These are phyloP conservation scores for Pedionomus torquatus DNA, from an alignment of 2,113 vertebrate genomes.

Conservation along the genomic window DNA sequence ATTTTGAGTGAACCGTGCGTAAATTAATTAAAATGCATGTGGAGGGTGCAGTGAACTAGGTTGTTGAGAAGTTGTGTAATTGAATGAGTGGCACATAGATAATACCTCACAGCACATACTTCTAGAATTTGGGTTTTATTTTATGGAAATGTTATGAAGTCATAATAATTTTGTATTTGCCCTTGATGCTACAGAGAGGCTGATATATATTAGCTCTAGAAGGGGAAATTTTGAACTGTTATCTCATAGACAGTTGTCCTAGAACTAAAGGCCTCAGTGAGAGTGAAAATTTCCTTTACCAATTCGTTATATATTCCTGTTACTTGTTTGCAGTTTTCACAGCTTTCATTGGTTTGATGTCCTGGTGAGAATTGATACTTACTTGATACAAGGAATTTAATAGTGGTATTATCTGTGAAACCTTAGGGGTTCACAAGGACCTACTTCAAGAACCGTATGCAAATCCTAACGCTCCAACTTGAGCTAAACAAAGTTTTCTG, in stretches of 20 bases:
- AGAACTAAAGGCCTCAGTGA: neutral
- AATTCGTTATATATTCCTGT: neutral
- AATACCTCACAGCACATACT: neutral
- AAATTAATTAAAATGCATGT: neutral
- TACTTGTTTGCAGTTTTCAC: neutral
- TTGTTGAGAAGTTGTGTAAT: neutral
- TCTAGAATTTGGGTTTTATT: neutral
- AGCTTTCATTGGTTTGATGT: neutral
- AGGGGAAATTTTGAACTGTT: neutral
- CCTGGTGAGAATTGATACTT: neutral
- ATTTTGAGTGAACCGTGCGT: neutral
- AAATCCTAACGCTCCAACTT: neutral
- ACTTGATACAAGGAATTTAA: neutral
- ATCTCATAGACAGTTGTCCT: neutral
- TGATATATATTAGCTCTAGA: neutral
- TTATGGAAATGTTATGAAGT: neutral
- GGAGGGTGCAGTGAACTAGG: neutral
- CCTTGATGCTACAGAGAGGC: neutral
- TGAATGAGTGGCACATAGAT: neutral
- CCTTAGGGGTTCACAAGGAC: neutral
- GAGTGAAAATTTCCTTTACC: neutral
- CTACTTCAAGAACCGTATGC: neutral
- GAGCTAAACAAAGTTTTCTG: neutral
- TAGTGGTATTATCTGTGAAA: neutral
- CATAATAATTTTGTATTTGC: neutral